phyloP scores from a whole-genome alignment of 1,140 invertebrate species.

The Drosophila teissieri region DNA sequence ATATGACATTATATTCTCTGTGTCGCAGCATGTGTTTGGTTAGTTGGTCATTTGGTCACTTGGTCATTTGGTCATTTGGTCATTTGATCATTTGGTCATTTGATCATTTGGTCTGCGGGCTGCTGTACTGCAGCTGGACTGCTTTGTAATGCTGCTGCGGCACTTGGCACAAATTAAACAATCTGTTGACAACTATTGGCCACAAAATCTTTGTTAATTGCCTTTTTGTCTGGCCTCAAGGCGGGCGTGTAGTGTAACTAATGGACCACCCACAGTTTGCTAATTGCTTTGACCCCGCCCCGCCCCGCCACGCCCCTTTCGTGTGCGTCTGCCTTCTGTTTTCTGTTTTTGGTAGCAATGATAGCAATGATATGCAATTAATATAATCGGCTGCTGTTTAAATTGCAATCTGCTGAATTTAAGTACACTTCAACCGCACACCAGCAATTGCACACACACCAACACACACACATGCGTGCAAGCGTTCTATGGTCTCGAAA shows the following conservation, averaged over 20 bases:
- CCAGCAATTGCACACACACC: no score
- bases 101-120: conserved; percentile 19
- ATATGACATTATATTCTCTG: conserved; percentile 23
- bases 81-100: conserved; percentile 26
- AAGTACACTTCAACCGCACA: conserved; percentile 36
- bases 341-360: neutral
- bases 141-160: conserved; percentile 4
- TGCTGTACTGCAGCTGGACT: conserved; percentile 13
- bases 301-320: conserved; percentile 1
- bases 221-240: conserved; percentile 56
- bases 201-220: conserved; percentile 69
- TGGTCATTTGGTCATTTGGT: conserved; percentile 21
- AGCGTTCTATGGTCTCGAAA: neutral
- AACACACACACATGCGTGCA: no score
- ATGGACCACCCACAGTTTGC: conserved; percentile 36
- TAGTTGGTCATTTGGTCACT: conserved; percentile 29
- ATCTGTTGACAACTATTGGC: conserved; percentile 65
- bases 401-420: conserved; percentile 43
- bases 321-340: neutral
- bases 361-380: conserved; percentile 52
- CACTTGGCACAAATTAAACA: conserved; percentile 58
- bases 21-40: conserved; percentile 32
- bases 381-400: conserved; percentile 48
- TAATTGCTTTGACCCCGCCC: conserved; percentile 31
- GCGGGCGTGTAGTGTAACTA: conserved; percentile 32